phyloP scores from a whole-genome alignment of 2,113 vertebrate species.

The Fregata magnificens region DNA sequence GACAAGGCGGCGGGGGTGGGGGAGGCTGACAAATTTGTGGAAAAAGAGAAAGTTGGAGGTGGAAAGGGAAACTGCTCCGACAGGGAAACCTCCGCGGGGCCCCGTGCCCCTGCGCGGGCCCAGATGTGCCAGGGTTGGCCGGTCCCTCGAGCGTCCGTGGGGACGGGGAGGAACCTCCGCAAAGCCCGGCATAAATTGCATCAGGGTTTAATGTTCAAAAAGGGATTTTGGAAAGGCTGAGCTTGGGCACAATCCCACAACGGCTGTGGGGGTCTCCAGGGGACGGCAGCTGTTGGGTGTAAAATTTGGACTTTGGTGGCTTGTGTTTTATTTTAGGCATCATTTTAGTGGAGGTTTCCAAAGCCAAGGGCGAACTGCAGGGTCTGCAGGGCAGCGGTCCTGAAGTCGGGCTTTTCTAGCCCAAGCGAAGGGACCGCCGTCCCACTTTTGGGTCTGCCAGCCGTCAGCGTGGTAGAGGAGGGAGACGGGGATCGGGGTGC shows the following conservation, averaged over 20 bases:
- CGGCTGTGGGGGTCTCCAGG: fast-evolving
- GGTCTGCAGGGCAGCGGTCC: background rate
- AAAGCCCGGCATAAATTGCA: fast-evolving
- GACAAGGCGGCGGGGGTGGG: fast-evolving
- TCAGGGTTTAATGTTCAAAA: fast-evolving
- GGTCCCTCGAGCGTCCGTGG: fast-evolving
- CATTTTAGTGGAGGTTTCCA: fast-evolving
- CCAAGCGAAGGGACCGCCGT: fast-evolving
- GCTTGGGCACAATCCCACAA: fast-evolving
- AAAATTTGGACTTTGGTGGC: background rate
- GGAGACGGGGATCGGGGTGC: background rate
- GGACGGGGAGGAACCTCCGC: background rate
- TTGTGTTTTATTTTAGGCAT: background rate
- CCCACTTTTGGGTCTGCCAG: background rate
- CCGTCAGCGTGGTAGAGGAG: fast-evolving
- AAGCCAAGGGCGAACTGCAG: fast-evolving
- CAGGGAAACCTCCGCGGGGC: background rate
- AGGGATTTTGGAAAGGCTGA: background rate
- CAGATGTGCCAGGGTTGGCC: fast-evolving
- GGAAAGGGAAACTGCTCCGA: background rate
- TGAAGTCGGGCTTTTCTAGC: background rate
- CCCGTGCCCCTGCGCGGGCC: fast-evolving
- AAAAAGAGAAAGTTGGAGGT: background rate
- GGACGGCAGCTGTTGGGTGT: background rate
- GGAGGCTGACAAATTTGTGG: background rate